Conservation (phyloP, 2,888 invertebrate species). For the Mythimna ferrago region DNA sequence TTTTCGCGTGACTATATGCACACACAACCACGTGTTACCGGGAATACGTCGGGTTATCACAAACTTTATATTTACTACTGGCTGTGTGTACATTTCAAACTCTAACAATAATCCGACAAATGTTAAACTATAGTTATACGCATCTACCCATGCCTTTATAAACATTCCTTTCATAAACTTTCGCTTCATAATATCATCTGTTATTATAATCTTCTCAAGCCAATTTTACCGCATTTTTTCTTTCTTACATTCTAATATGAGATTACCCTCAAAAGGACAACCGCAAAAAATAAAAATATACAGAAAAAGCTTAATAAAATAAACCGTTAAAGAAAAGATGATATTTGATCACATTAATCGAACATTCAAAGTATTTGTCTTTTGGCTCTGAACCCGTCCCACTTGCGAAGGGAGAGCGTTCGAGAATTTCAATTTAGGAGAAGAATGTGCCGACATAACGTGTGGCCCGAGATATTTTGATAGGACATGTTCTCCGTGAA, state of each 20-base stretch:
- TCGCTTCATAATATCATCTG: background rate
- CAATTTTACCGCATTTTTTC: slow-evolving; percentile 22
- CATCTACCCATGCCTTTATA: background rate
- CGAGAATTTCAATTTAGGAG: slow-evolving; percentile 91
- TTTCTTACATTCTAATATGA: slow-evolving; percentile 26
- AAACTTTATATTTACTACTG: background rate
- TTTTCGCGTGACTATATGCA: no score
- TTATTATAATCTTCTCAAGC: background rate
- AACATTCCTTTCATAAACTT: background rate
- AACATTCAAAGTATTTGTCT: slow-evolving; percentile 89
- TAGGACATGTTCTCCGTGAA: slow-evolving; percentile 90
- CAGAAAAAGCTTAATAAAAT: slow-evolving; percentile 49
- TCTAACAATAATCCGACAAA: background rate
- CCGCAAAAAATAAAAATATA: slow-evolving; percentile 39
- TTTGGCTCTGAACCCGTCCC: slow-evolving; percentile 88
- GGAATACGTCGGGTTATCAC: no score
- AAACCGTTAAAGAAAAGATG: slow-evolving; percentile 74
- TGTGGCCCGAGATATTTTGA: slow-evolving; percentile 91
- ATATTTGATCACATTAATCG: slow-evolving; percentile 88
- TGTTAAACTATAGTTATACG: background rate
- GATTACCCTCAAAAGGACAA: slow-evolving; percentile 30
- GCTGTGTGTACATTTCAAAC: background rate
- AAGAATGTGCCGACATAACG: slow-evolving; percentile 91
- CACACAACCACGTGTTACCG: no score
- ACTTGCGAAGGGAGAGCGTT: slow-evolving; percentile 86